Conservation (phyloP, 2,888 invertebrate species). For the Euzophera pinguis region DNA sequence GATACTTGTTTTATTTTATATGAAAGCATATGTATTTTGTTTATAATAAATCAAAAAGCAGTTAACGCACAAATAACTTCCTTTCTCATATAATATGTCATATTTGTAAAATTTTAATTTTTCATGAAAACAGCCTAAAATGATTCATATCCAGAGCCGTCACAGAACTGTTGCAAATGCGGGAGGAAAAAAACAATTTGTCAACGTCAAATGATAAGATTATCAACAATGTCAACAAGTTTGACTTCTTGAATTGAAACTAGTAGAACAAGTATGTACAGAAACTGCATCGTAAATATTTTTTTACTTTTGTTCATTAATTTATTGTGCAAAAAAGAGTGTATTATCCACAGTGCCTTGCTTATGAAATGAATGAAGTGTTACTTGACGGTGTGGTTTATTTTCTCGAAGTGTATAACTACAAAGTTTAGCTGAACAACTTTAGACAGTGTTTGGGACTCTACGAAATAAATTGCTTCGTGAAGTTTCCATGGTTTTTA, state of each 20-base stretch:
- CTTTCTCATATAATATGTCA: no score
- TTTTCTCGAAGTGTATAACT: background rate
- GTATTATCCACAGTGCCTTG: background rate
- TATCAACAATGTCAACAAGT: background rate
- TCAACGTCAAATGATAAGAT: no score
- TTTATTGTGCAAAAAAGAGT: background rate
- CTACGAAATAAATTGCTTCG: conserved; percentile 32
- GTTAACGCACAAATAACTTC: no score
- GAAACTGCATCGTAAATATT: background rate
- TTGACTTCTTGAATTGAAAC: background rate
- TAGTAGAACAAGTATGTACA: background rate
- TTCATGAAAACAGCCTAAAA: no score
- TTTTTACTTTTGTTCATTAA: background rate
- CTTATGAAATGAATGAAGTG: background rate
- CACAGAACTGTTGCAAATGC: no score
- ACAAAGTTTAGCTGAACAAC: background rate
- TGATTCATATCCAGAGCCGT: no score
- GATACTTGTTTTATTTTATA: no score
- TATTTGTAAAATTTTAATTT: no score
- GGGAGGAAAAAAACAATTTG: no score
- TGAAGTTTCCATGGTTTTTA: conserved; percentile 68
- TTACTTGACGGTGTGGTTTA: background rate
- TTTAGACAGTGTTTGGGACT: conserved; percentile 18
- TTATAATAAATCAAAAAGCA: no score
- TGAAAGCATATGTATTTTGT: no score